Evolutionary conservation across 2,797 vertebrate species (phyloP).

Genomic region (Peromyscus aztecus): DNA sequence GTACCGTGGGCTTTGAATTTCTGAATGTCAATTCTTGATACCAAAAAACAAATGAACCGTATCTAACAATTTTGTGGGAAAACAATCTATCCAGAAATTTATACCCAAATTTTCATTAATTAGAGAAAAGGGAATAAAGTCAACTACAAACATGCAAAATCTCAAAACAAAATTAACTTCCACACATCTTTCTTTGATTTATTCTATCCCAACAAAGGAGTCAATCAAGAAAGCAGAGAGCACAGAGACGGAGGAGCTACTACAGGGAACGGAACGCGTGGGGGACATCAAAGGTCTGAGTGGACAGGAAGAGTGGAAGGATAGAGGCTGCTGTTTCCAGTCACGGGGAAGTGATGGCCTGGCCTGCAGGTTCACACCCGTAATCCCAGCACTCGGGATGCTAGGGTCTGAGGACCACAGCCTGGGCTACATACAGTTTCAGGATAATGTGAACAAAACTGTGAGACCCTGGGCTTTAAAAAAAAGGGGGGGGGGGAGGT

Average conservation of each 20-base stretch:
- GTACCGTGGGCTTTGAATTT: slow-evolving; percentile 15
- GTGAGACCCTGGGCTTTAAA: neutral
- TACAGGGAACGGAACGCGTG: neutral
- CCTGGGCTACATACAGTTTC: neutral
- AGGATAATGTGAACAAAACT: neutral
- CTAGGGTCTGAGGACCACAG: neutral
- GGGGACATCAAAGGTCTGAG: neutral
- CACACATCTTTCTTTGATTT: neutral
- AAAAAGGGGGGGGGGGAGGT: rapidly evolving
- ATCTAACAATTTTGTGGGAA: neutral
- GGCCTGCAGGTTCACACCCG: neutral
- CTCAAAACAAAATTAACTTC: neutral
- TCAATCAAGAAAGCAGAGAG: neutral
- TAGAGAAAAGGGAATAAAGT: slow-evolving; percentile 18
- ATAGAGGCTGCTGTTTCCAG: neutral
- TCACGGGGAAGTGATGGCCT: neutral
- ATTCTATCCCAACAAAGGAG: neutral
- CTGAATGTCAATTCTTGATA: slow-evolving; percentile 11
- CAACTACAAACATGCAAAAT: slow-evolving; percentile 20
- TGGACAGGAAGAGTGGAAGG: neutral
- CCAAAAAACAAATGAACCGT: neutral
- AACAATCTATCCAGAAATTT: slow-evolving; percentile 25
- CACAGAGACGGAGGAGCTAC: neutral
- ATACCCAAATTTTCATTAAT: slow-evolving; percentile 24
- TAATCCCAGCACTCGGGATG: neutral